phyloP scores from a whole-genome alignment of 2,113 vertebrate genomes.

The Saimiri boliviensis region DNA sequence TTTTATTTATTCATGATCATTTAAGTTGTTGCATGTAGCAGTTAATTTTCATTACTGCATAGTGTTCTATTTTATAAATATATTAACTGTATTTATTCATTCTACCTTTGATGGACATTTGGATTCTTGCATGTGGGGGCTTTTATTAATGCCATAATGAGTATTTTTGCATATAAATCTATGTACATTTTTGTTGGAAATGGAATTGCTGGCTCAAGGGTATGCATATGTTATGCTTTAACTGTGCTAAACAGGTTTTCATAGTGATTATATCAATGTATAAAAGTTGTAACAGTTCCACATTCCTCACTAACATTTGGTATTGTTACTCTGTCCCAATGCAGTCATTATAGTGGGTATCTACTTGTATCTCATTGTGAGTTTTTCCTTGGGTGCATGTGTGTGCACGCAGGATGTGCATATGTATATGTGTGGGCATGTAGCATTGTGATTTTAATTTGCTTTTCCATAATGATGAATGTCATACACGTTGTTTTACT shows the following conservation, averaged over 20 bases:
- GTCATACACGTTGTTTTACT: too few relatives aligned
- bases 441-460: not conserved
- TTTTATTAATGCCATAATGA: not conserved
- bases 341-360: not conserved
- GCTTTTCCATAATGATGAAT: not conserved
- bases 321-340: not conserved
- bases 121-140: not conserved
- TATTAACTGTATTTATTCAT: not conserved
- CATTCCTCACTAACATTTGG: not conserved
- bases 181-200: not conserved
- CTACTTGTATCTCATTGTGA: not conserved
- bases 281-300: not conserved
- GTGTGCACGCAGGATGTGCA: not conserved
- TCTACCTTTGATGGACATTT: not conserved
- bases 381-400: not conserved
- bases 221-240: not conserved
- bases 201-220: not conserved
- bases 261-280: not conserved
- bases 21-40: not conserved
- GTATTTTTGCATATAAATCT: not conserved
- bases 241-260: not conserved
- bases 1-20: not conserved
- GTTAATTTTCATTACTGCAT: not conserved
- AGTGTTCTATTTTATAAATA: not conserved
- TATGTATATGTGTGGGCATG: not conserved